Conservation (phyloP, 2,888 invertebrate species). For the Brenthis daphne region DNA sequence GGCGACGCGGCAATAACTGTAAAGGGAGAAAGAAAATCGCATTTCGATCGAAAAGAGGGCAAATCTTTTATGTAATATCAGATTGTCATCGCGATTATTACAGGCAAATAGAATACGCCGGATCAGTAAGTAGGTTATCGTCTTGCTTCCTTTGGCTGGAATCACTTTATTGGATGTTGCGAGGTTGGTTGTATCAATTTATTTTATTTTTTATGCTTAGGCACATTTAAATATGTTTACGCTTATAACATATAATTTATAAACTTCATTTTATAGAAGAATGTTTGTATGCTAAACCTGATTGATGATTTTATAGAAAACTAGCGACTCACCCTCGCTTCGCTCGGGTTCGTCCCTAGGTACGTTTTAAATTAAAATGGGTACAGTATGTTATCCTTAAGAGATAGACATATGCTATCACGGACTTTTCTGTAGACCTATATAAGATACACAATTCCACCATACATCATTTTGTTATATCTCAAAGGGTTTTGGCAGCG, state of each 20-base stretch:
- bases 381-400: no score
- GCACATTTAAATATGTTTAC: conserved; percentile 42
- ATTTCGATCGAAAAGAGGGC: conserved; percentile 81
- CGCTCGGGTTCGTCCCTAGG: no score
- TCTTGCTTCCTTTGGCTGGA: conserved; percentile 75
- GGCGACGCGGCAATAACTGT: conserved; percentile 76
- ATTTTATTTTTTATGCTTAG: conserved; percentile 45
- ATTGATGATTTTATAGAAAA: no score
- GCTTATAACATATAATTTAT: background rate
- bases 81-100: conserved; percentile 83
- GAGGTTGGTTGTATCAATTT: conserved; percentile 46
- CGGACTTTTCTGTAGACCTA: no score
- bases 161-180: conserved; percentile 77
- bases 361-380: no score
- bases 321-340: background rate
- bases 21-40: conserved; percentile 76
- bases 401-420: no score
- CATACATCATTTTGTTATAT: no score
- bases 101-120: conserved; percentile 82
- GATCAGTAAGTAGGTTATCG: conserved; percentile 82
- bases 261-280: no score
- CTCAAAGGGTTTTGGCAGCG: no score
- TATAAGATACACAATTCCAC: no score
- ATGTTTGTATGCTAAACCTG: no score
- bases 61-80: conserved; percentile 83